Evolutionary conservation across 2,888 invertebrate species (phyloP), one percentile per base, ranked within the genome.

Genomic region (Lamproptera curius): DNA sequence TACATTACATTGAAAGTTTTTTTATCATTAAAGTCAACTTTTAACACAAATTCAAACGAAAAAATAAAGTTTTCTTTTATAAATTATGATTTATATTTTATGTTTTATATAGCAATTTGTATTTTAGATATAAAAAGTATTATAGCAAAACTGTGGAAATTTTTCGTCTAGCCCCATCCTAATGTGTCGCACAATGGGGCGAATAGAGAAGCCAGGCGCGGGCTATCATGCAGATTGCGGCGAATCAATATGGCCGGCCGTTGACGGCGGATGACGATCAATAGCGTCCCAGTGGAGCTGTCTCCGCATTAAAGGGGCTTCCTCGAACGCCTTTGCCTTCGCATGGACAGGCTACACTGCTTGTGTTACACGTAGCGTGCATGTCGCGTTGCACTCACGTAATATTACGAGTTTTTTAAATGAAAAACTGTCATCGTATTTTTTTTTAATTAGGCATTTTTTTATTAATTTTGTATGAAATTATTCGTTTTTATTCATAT

Each of bases 221-320:
- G 76, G 84, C 77, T 84, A 84, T 86, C 85, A 86, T 84, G 86
- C 83, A 87, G 86, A 86, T 87, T 87, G 86, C 84, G 84, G 83
- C 80, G 81, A 87, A 87, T 87, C 86, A 87, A 87, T 87, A 87
- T 81, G 75, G 68, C 79, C 82, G 83, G 72, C 76, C 82, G 77
- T 84, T 85, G 86, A 85, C 86, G 81, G 69, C 73, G 84, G 83
- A 84, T 85, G 85, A 85, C 86, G 85, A 86, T 86, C 86, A 80
- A 87, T 86, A 86, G 73, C 77, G 79, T 78, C 83, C 84, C 83
- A 77, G 72, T 73, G 83, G 81, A 78, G 83, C 83, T 79, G 85
- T 83, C 86, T 85, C 86, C 78, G 84, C 79, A 82, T 78, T 86
- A 80, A 78, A n/a, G 78, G 86, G 86, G 86, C 86, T 86, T 86